Conservation (phyloP, 2,888 invertebrate species). For the Aleiodes testaceus region DNA sequence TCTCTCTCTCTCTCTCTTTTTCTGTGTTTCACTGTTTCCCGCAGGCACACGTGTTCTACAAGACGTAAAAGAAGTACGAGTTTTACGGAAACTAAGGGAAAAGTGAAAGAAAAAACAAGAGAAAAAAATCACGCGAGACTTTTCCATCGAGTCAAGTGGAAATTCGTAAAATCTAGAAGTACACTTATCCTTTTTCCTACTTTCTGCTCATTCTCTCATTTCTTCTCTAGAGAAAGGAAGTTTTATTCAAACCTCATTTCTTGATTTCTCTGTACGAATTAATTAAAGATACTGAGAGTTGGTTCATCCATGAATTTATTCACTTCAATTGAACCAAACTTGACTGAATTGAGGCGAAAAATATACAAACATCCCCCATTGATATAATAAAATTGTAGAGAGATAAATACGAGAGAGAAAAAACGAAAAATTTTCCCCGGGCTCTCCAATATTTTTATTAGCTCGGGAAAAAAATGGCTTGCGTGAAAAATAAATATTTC, state of each 20-base stretch:
- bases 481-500: too few relatives aligned
- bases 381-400: background rate
- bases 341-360: constrained; percentile 2
- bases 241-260: too few relatives aligned
- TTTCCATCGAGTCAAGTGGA: constrained; percentile 25
- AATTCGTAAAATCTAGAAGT: background rate
- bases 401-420: background rate
- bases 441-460: too few relatives aligned
- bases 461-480: too few relatives aligned
- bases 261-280: constrained; percentile 8
- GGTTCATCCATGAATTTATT: constrained; percentile 20
- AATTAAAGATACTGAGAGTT: background rate
- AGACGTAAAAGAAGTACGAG: constrained; percentile 32
- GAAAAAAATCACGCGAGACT: constrained; percentile 12
- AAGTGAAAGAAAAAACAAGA: background rate
- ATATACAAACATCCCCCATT: background rate
- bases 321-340: background rate
- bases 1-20: constrained; percentile 35
- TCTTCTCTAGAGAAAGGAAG: background rate
- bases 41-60: constrained; percentile 10
- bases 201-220: background rate
- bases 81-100: background rate
- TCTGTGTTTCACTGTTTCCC: constrained; percentile 70
- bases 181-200: background rate
- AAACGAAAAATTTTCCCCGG: too few relatives aligned